A percentile compares a stretch with the other conserved stretches of the same genome.
phyloP scores from a whole-genome alignment of 2,113 vertebrate genomes.

The Egretta garzetta region DNA sequence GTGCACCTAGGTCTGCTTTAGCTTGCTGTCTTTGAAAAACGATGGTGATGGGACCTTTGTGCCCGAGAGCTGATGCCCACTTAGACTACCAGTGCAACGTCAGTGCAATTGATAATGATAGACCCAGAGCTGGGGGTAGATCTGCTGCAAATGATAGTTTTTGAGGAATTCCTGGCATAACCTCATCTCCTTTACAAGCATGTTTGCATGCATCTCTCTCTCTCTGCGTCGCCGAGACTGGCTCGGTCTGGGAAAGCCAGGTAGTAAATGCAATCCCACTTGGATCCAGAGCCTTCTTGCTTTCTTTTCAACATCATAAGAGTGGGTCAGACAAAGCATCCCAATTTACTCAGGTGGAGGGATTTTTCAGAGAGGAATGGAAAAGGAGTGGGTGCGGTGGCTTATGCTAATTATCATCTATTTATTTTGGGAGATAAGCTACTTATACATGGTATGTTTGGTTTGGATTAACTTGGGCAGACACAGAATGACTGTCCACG shows the following conservation, averaged over 20 bases:
- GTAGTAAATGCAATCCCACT: neutral
- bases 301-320: neutral
- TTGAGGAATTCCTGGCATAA: neutral
- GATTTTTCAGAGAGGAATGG: neutral
- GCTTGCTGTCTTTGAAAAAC: neutral
- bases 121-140: neutral
- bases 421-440: constrained; percentile 68
- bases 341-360: constrained; percentile 54
- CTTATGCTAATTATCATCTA: constrained; percentile 64
- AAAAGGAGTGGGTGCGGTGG: neutral
- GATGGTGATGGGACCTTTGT: neutral
- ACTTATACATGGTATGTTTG: constrained; percentile 59
- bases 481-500: constrained; percentile 61
- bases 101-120: rapidly evolving
- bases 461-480: constrained; percentile 62
- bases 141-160: neutral
- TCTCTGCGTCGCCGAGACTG: rapidly evolving
- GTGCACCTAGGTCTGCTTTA: neutral
- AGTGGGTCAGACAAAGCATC: constrained; percentile 8
- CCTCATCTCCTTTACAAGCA: neutral
- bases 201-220: rapidly evolving
- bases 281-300: neutral
- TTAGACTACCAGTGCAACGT: neutral
- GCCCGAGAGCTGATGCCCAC: neutral
- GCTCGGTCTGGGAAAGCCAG: neutral